Conservation (phyloP, 2,113 vertebrate genomes). For the Urocynchramus pylzowi region DNA sequence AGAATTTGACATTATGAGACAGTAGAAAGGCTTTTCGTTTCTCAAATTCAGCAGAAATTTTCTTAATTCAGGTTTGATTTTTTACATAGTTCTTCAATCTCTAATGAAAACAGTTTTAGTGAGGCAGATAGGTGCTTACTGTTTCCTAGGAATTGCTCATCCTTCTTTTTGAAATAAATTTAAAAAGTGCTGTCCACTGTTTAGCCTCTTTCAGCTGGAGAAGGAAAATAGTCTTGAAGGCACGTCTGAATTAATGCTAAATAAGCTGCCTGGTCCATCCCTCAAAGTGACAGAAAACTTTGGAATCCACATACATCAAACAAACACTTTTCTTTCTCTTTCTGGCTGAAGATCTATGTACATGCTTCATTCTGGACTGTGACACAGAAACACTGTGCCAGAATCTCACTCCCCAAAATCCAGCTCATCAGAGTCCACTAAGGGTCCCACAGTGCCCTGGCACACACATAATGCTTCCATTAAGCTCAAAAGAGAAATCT, state of each 20-base stretch:
- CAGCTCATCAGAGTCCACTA: not conserved
- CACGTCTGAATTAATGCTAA: constrained; percentile 8
- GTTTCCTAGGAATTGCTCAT: not conserved
- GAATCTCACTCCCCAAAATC: not conserved
- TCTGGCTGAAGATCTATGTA: not conserved
- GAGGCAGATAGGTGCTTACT: not conserved
- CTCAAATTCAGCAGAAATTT: not conserved
- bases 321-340: not conserved
- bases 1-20: not conserved
- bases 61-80: not conserved
- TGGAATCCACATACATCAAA: not conserved
- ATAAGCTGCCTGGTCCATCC: not conserved
- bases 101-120: not conserved
- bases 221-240: constrained; percentile 32
- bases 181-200: not conserved
- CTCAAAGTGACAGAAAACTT: not conserved
- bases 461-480: not conserved
- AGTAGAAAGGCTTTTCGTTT: not conserved
- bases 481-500: not conserved
- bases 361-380: not conserved
- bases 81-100: not conserved
- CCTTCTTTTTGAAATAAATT: not conserved
- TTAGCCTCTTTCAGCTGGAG: not conserved
- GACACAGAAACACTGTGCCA: not conserved
- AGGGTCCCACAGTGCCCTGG: not conserved